Percentiles rank a stretch among this genome's conserved stretches.
Conservation (phyloP, 2,888 invertebrate genomes). For the Mesorhabditis spiculigera region DNA sequence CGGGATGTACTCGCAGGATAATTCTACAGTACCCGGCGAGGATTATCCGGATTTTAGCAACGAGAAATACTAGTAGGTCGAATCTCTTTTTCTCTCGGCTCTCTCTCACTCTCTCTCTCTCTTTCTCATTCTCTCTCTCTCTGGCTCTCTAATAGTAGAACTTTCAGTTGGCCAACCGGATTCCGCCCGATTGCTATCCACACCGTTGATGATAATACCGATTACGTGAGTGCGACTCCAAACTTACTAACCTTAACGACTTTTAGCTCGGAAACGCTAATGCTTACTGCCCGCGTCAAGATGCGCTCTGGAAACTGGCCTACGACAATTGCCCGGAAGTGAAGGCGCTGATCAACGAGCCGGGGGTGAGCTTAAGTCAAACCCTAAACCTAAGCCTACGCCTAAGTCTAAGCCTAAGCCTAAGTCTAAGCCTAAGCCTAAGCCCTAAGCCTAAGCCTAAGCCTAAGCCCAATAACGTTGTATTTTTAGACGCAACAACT, state of each 20-base stretch:
- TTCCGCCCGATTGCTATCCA: slow-evolving; percentile 76
- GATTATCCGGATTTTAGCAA: slow-evolving; percentile 20
- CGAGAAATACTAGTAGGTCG: background rate
- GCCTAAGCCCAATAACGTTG: too few species aligned
- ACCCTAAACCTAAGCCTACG: too few species aligned
- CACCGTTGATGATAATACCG: slow-evolving; percentile 70
- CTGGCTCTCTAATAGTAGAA: slow-evolving; percentile 57
- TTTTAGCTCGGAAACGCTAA: slow-evolving; percentile 34
- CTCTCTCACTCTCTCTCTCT: too few species aligned
- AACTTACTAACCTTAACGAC: background rate
- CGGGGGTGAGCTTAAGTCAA: slow-evolving; percentile 19
- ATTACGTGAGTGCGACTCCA: slow-evolving; percentile 61
- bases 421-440: too few species aligned
- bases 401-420: too few species aligned
- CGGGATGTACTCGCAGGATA: slow-evolving; percentile 11
- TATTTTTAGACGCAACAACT: slow-evolving; percentile 9
- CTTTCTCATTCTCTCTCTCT: background rate
- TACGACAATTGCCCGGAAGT: slow-evolving; percentile 25
- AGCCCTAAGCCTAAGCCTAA: background rate
- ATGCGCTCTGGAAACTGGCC: slow-evolving; percentile 30
- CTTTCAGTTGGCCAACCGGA: slow-evolving; percentile 57
- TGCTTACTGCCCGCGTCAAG: slow-evolving; percentile 22
- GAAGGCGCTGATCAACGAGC: slow-evolving; percentile 17
- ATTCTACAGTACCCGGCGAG: background rate
- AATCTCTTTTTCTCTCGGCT: too few species aligned